Evolutionary conservation across 2,113 vertebrate genomes (phyloP).

Genomic region (Indicator indicator): DNA sequence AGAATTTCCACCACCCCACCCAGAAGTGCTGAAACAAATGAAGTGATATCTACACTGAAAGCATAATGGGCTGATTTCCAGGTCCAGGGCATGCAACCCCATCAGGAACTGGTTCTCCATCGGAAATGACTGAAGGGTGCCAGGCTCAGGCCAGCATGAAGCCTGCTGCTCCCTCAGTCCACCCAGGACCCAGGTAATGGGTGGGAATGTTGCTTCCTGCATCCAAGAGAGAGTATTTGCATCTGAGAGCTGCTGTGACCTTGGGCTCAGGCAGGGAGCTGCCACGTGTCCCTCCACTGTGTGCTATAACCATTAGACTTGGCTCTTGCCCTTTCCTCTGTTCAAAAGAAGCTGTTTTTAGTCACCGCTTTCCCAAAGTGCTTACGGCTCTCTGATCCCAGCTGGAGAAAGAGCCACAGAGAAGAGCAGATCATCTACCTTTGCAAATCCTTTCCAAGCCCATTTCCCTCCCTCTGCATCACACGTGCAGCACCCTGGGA

Average conservation of each 20-base stretch:
- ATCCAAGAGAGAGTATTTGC: not conserved
- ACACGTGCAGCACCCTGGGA: accelerated
- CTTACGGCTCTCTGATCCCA: not conserved
- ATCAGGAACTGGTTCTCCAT: not conserved
- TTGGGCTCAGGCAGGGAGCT: not conserved
- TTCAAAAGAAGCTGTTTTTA: conserved; percentile 1
- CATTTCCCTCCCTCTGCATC: not conserved
- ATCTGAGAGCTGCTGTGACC: not conserved
- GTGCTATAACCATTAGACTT: not conserved
- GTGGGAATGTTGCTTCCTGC: not conserved
- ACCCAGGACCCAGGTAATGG: not conserved
- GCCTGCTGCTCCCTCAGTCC: not conserved
- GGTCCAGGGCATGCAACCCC: not conserved
- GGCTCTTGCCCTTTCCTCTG: not conserved
- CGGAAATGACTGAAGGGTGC: not conserved
- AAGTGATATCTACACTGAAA: not conserved
- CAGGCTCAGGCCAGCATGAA: not conserved
- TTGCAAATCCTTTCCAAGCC: not conserved
- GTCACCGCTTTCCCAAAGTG: not conserved
- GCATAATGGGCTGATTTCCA: not conserved
- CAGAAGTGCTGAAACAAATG: conserved; percentile 20
- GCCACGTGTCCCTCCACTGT: not conserved
- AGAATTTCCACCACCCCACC: conserved; percentile 19
- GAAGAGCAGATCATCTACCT: not conserved
- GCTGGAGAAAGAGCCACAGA: not conserved